These are phyloP conservation scores for Candidula unifasciata DNA, from an alignment of 2,888 invertebrate species.

Conservation along the genomic window DNA sequence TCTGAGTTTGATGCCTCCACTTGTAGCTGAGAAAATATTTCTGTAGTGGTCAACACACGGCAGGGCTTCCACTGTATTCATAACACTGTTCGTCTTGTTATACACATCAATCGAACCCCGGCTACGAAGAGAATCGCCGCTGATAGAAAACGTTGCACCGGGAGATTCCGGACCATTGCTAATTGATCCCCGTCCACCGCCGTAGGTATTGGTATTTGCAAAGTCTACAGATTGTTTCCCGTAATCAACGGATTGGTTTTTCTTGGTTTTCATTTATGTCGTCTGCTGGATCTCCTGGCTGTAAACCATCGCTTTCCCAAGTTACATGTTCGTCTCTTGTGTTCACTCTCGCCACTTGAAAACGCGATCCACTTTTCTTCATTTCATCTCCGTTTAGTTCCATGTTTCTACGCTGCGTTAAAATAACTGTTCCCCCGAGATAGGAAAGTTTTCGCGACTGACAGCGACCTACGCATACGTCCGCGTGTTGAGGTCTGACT, in stretches of 20 bases:
- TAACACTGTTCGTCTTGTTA: constrained; percentile 47
- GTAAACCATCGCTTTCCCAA: constrained; percentile 28
- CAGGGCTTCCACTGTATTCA: constrained; percentile 70
- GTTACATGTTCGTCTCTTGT: constrained; percentile 58
- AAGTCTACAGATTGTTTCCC: neutral
- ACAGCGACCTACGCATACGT: neutral
- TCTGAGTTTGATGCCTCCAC: constrained; percentile 64
- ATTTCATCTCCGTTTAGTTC: constrained; percentile 55
- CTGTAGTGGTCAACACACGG: constrained; percentile 73
- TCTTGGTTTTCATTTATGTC: neutral
- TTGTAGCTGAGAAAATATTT: constrained; percentile 71
- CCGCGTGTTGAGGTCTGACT: constrained; percentile 18
- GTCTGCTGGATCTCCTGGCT: constrained; percentile 28
- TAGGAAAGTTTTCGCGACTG: neutral
- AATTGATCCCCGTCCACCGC: constrained; percentile 9
- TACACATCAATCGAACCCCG: constrained; percentile 47
- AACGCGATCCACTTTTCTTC: constrained; percentile 63
- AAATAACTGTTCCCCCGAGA: neutral
- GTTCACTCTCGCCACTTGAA: constrained; percentile 71
- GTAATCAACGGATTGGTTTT: constrained; percentile 2
- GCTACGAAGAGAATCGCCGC: constrained; percentile 54
- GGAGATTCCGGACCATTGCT: constrained; percentile 56
- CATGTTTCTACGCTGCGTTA: constrained; percentile 3
- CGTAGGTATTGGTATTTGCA: neutral
- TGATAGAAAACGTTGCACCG: constrained; percentile 55